These are phyloP conservation scores for Schizopygopsis malacanthus DNA, from an alignment of 2,797 vertebrate genomes.

Conservation along the genomic window DNA sequence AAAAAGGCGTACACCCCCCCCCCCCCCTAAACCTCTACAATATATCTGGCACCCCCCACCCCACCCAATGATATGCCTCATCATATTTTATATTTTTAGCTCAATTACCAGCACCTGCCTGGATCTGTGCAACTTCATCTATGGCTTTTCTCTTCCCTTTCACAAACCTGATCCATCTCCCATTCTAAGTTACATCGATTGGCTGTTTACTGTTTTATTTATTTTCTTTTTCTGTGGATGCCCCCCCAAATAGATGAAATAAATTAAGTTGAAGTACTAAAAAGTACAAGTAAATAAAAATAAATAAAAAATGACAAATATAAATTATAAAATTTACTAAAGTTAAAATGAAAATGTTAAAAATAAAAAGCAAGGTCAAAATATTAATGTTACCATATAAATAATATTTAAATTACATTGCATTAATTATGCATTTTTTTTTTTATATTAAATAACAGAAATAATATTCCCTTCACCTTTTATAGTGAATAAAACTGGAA, in stretches of 20 bases:
- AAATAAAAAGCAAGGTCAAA: neutral
- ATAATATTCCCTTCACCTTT: neutral
- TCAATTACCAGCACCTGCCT: too few species aligned
- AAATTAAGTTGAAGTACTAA: neutral
- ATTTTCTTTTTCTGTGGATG: too few species aligned
- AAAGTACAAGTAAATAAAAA: neutral
- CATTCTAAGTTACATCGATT: too few species aligned
- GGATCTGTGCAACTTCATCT: too few species aligned
- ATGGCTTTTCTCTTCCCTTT: too few species aligned
- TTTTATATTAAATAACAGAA: neutral
- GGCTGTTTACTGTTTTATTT: too few species aligned
- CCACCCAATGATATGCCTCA: too few species aligned
- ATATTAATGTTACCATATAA: neutral
- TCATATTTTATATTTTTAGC: too few species aligned
- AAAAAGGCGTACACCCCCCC: too few species aligned
- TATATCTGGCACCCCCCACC: too few species aligned
- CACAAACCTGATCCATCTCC: too few species aligned
- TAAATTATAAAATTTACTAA: neutral
- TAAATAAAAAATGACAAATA: neutral
- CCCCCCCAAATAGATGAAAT: neutral
- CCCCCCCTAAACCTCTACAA: too few species aligned
- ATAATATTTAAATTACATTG: neutral
- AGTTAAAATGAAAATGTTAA: neutral
- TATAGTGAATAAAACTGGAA: neutral
- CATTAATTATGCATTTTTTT: neutral